Base-by-base conservation (phyloP, 2,113 vertebrate species). In the Lepisosteus oculatus region DNA sequence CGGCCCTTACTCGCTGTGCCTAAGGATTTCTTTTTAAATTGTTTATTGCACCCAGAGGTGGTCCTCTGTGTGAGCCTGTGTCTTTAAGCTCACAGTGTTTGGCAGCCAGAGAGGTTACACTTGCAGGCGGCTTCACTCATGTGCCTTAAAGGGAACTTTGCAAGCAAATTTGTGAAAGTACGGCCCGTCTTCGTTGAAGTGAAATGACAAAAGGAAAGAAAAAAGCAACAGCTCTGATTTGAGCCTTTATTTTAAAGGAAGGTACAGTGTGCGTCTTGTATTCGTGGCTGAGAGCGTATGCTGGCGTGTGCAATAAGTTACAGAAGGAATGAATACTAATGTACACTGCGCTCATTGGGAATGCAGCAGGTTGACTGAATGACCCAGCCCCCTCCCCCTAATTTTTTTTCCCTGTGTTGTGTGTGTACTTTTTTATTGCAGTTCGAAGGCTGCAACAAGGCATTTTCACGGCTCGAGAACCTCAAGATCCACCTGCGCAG, bases 401-500 rank as follows among this genome's bases (percentile, higher is more conserved):
- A 71, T 78, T 78, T 6, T 81, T 79, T 77, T 84, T 64, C 42
- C 64, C 45, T 73, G 43, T 68, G 3, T 78, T 51, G 70, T 84
- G 68, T 87, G 54, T 47, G n/a, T 80, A 74, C 81, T 61, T 59
- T 43, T 0, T 84, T 83, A 67, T 80, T 83, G 6, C 89, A 99
- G 97, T 99, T 99, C 11, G 97, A 99, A 89, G 95, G 97, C 78
- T 99, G 97, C 81, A 98, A 95, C 92, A 99, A 99, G 88, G 97
- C 97, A 41, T 99, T 99, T 88, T 99, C 97, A 0, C 91, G 97
- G 68, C 93, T 99, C 85, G 97, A 99, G 91, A 99, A 99, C 88
- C 93, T 99, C 85, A 99, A 99, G 94, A 99, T 99, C 84, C 97
- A 99, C 90, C 93, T 99, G 78, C 91, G 97, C 79, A 99, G 97